phyloP scores from a whole-genome alignment of 1,140 invertebrate species.

The Riptortus pedestris region DNA sequence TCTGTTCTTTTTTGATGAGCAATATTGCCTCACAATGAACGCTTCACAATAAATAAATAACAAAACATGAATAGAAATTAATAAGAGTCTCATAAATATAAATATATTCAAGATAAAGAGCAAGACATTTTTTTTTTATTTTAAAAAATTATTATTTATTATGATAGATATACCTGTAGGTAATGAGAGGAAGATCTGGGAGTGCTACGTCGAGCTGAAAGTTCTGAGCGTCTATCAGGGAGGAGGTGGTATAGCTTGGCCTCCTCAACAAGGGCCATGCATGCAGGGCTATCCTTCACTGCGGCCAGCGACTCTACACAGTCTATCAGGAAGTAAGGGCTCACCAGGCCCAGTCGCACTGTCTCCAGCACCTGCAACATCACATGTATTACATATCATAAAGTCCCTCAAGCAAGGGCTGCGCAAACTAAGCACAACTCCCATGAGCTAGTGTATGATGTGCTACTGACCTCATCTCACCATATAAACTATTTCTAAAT shows the following conservation, averaged over 20 bases:
- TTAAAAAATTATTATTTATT: no score
- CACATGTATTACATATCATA: constrained; percentile 23
- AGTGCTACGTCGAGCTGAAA: constrained; percentile 36
- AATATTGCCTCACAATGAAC: no score
- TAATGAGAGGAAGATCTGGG: constrained; percentile 36
- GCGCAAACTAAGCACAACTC: no score
- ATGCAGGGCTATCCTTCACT: constrained; percentile 37
- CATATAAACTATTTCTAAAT: no score
- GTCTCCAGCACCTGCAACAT: constrained; percentile 41
- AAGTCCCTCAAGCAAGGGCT: not conserved
- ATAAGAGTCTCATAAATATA: no score
- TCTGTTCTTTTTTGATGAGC: no score
- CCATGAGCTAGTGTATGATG: no score
- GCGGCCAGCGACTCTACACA: constrained; percentile 40
- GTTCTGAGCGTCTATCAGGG: constrained; percentile 40
- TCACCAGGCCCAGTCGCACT: constrained; percentile 45
- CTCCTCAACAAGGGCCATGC: constrained; percentile 40
- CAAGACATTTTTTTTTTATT: no score
- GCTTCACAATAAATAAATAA: no score
- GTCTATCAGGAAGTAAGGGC: constrained; percentile 50
- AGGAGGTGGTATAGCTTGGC: constrained; percentile 44
- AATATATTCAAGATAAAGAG: no score
- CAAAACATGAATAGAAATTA: no score
- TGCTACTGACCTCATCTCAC: not conserved
- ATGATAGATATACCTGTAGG: constrained; percentile 34